Base-by-base conservation (phyloP, 92 coral and sea anemone species). In the Montipora capitata region DNA sequence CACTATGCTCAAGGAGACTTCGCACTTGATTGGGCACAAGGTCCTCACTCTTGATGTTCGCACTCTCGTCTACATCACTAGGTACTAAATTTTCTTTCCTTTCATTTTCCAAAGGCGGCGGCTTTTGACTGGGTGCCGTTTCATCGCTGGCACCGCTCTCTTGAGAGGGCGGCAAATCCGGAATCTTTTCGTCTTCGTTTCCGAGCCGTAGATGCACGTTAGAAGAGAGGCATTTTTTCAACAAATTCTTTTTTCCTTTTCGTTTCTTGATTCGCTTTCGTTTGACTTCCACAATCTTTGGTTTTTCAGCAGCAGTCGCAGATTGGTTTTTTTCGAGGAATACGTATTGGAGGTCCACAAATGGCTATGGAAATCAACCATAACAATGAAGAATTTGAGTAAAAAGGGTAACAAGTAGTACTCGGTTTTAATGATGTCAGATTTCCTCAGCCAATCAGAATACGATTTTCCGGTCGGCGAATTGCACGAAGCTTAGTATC, bases 321-420 rank as follows among this genome's bases (percentile, higher is more conserved):
- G 9, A 15, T 17, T 91, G 88, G 13, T 83, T 82, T n/a, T 58
- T 84, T 63, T 73, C 93, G 40, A 92, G 92, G 87, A 92, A 90
- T 10, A 85, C 93, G 76, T 89, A 90, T 49, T 82, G 94, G 3
- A 93, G 89, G 69, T 93, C 94, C 51, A 93, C 72, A 61, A 90
- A 90, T 15, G 96, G 75, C 96, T 93, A 75, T 0, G 16, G 83
- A 58, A 45, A 9, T n/a, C 14, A 80, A 51, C 13, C 4, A 76
- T 8, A 27, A 76, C 11, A 54, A 16, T 3, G 40, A 38, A 39
- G 38, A 43, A 10, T 16, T 70, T 8, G 41, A 3, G 3, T 13
- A 3, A 4, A 11, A 40, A 4, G 4, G 5, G 51, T 4, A 45
- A 45, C 7, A 45, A 8, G 35, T 27, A 27, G 35, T 1, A 27